These are phyloP conservation scores for Hydrochoerus hydrochaeris DNA, from an alignment of 2,113 vertebrate species.

Conservation along the genomic window DNA sequence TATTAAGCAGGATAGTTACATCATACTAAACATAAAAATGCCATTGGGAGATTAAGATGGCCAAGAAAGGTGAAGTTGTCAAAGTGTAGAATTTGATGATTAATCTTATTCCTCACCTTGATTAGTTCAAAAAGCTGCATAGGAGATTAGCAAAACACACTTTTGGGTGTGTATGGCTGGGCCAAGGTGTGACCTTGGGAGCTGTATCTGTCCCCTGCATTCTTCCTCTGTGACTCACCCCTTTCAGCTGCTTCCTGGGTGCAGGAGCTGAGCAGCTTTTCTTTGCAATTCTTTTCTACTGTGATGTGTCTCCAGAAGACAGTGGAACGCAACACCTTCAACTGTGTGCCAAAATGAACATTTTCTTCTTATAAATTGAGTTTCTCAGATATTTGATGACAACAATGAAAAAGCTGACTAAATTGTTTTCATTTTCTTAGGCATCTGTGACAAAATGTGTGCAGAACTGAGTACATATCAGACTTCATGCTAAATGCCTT, in stretches of 20 bases:
- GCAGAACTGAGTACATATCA: not conserved
- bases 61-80: not conserved
- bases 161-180: not conserved
- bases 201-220: too few species aligned
- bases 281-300: not conserved
- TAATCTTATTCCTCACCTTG: not conserved
- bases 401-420: not conserved
- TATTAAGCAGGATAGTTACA: not conserved
- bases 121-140: not conserved
- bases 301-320: not conserved
- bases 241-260: not conserved
- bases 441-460: not conserved
- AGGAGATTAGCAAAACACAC: not conserved
- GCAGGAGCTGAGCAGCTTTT: not conserved
- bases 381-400: not conserved
- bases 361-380: not conserved
- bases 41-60: not conserved
- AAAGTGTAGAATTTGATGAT: not conserved
- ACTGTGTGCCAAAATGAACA: not conserved
- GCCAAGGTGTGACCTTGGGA: not conserved
- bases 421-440: not conserved
- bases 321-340: not conserved
- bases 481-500: not conserved
- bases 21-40: not conserved
- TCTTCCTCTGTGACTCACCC: not conserved